These are phyloP conservation scores for Melanophora roralis DNA, from an alignment of 2,888 invertebrate species.

Conservation along the genomic window DNA sequence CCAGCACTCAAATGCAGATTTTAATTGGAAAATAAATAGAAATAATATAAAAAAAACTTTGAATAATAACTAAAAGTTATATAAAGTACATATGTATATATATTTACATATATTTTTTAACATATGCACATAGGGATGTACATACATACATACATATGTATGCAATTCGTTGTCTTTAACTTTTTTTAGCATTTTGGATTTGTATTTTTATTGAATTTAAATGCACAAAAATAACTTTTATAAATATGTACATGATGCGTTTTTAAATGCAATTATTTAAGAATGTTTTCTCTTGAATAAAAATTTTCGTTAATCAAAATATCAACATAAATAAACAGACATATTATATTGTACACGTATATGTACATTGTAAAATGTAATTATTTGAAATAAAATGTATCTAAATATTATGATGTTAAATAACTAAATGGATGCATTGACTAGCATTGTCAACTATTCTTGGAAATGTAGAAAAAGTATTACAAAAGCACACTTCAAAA, in stretches of 20 bases:
- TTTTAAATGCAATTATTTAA: constrained; percentile 45
- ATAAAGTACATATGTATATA: background rate
- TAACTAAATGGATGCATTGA: background rate
- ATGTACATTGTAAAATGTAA: constrained; percentile 12
- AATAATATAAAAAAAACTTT: constrained; percentile 34
- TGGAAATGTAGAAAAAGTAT: background rate
- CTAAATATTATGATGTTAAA: background rate
- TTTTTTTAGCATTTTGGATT: no score
- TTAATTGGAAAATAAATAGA: no score
- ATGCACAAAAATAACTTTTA: background rate
- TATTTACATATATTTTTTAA: background rate
- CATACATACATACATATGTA: no score
- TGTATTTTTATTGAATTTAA: background rate
- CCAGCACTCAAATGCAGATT: no score
- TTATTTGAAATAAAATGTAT: background rate
- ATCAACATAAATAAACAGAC: background rate
- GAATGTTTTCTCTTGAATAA: background rate
- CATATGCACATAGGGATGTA: no score
- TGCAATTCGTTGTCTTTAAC: background rate
- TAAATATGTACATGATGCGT: background rate
- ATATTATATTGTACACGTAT: background rate
- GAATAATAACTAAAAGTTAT: constrained; percentile 26
- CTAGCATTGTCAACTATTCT: background rate
- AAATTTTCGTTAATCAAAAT: background rate
- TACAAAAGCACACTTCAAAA: background rate